These are phyloP conservation scores for Torymus aiolomorphi DNA, from an alignment of 2,888 invertebrate species.

Conservation along the genomic window DNA sequence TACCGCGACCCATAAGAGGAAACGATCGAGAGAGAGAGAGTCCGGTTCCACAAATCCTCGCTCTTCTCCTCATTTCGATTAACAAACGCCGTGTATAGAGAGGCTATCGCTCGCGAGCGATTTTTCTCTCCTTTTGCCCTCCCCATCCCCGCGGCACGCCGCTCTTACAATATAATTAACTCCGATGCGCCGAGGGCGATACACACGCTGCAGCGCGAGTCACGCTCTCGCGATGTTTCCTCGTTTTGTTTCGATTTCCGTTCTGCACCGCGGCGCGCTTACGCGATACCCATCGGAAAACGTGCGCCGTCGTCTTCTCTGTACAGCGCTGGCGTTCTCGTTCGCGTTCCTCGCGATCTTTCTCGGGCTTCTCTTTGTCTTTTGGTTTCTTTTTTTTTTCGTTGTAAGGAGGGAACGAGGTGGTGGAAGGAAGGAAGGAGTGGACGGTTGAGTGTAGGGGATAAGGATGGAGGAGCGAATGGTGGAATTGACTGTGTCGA, in stretches of 20 bases:
- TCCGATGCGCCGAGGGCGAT: slow-evolving; percentile 62
- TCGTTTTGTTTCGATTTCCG: slow-evolving; percentile 58
- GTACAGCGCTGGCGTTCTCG: no score
- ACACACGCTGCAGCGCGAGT: slow-evolving; percentile 33
- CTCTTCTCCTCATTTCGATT: slow-evolving; percentile 52
- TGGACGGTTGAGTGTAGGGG: no score
- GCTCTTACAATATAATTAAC: slow-evolving; percentile 56
- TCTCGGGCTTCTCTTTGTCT: no score
- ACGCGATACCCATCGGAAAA: slow-evolving; percentile 55
- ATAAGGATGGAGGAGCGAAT: no score
- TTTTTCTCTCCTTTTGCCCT: slow-evolving; percentile 36
- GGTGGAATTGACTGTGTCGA: no score
- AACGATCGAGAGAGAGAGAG: not conserved
- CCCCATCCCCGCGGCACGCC: not conserved
- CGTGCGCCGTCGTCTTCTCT: slow-evolving; percentile 46
- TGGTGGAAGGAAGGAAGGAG: no score
- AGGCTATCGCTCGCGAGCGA: slow-evolving; percentile 49
- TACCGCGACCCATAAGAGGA: no score
- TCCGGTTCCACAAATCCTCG: not conserved
- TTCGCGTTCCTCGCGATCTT: no score
- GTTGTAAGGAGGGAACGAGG: no score
- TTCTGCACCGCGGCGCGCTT: slow-evolving; percentile 45
- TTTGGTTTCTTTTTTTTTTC: no score
- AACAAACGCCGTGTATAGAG: slow-evolving; percentile 47
- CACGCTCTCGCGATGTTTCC: slow-evolving; percentile 54